Percentiles rank a stretch among this genome's conserved stretches.
Evolutionary conservation across 1,140 invertebrate genomes (phyloP).

Genomic region (Drosophila yakuba): DNA sequence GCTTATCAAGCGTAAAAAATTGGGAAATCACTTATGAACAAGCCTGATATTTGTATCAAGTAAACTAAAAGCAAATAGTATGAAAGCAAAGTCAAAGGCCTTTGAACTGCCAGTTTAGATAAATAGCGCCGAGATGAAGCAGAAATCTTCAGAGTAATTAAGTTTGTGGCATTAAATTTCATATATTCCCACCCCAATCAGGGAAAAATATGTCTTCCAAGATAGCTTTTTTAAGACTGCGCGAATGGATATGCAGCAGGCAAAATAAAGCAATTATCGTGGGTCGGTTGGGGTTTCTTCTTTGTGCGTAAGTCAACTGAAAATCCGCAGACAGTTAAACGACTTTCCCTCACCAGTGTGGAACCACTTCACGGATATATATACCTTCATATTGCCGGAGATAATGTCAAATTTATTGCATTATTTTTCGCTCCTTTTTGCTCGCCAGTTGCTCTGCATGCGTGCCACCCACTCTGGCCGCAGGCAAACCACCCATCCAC

Average conservation of each 20-base stretch:
- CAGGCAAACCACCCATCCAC: conserved; percentile 5
- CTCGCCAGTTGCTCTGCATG: conserved; percentile 50
- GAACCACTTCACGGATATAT: conserved; percentile 41
- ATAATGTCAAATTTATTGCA: conserved; percentile 83
- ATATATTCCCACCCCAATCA: conserved; percentile 3
- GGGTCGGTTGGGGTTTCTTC: conserved; percentile 2
- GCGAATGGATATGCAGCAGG: conserved; percentile 15
- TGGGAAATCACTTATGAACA: background rate
- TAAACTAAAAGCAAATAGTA: background rate
- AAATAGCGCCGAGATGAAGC: too few relatives aligned
- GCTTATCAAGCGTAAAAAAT: background rate
- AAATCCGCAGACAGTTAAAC: conserved; percentile 62
- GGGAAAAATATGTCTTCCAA: conserved; percentile 16
- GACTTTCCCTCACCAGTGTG: conserved; percentile 46
- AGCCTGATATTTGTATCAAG: too few relatives aligned
- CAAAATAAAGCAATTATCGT: conserved; percentile 58
- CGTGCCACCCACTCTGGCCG: conserved; percentile 20
- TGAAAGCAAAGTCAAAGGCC: too few relatives aligned
- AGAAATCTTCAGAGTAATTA: background rate
- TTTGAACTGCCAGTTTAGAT: too few relatives aligned
- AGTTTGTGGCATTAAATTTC: conserved; percentile 5
- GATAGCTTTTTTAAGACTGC: conserved; percentile 15
- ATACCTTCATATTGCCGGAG: conserved; percentile 69
- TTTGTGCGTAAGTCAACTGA: conserved; percentile 52
- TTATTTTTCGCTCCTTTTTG: conserved; percentile 69